These are phyloP conservation scores for Plotosus lineatus DNA, from an alignment of 2,113 vertebrate species.

Conservation along the genomic window DNA sequence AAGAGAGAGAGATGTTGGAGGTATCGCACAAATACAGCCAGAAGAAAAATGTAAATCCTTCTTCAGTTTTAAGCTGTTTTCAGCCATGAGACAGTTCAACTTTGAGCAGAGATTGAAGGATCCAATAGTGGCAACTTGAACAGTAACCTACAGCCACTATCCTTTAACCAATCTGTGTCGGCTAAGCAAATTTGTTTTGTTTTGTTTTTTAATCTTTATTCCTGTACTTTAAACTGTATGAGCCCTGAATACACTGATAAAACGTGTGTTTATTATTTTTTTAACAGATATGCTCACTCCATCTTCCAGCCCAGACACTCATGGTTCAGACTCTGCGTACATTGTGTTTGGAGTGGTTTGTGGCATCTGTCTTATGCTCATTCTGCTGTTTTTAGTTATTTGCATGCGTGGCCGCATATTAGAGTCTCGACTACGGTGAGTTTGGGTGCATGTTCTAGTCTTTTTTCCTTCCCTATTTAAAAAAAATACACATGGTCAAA, in stretches of 20 bases:
- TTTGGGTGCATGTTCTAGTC: background rate
- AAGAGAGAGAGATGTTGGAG: no score
- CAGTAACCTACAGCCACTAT: no score
- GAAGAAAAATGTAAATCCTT: no score
- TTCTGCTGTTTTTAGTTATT: conserved; percentile 74
- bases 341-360: conserved; percentile 79
- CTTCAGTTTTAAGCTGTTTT: no score
- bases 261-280: background rate
- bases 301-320: conserved; percentile 73
- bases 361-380: conserved; percentile 69
- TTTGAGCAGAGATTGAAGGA: no score
- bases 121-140: no score
- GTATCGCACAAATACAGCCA: no score
- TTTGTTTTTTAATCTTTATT: background rate
- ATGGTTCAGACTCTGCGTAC: conserved; percentile 65
- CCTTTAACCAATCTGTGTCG: no score
- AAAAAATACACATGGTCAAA: background rate
- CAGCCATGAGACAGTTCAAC: no score
- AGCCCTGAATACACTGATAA: background rate
- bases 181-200: background rate
- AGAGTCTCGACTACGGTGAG: conserved; percentile 82
- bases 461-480: background rate
- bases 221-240: background rate
- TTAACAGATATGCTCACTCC: conserved; percentile 61
- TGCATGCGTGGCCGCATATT: conserved; percentile 72